Evolutionary conservation across 2,113 vertebrate species (phyloP).

Genomic region (Saimiri boliviensis): DNA sequence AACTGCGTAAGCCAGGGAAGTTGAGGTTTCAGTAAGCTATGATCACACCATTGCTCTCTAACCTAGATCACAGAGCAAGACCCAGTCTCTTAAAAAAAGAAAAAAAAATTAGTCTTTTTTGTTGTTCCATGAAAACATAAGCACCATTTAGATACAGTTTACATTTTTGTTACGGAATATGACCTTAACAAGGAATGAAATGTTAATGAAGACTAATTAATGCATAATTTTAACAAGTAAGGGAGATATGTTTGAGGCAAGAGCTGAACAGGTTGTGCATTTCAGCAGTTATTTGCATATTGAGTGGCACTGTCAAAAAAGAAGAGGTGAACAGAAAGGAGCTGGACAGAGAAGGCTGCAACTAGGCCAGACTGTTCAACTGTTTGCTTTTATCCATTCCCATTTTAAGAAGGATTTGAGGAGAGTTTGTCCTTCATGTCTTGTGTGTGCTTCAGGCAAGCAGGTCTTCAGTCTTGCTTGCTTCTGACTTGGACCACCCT

Average conservation of each 20-base stretch:
- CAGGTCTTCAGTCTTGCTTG: background rate
- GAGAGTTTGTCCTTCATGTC: background rate
- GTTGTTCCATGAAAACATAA: constrained; percentile 2
- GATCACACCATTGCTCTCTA: too few relatives aligned
- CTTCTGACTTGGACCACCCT: background rate
- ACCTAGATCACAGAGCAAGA: too few relatives aligned
- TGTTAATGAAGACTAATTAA: constrained; percentile 27
- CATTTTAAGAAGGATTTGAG: background rate
- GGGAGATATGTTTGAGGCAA: background rate
- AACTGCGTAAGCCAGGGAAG: too few relatives aligned
- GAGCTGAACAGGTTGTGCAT: background rate
- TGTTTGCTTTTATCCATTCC: background rate
- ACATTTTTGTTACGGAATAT: background rate
- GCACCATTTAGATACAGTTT: constrained; percentile 11
- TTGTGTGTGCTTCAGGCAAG: background rate
- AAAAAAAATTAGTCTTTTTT: background rate
- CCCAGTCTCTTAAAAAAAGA: too few relatives aligned
- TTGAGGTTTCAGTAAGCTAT: too few relatives aligned
- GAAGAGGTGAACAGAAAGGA: background rate
- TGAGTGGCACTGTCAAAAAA: background rate
- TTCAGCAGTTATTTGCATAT: constrained; percentile 1
- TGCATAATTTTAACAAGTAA: constrained; percentile 11
- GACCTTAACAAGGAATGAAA: background rate
- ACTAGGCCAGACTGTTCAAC: background rate
- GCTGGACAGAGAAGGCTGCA: background rate